Evolutionary conservation across 2,797 vertebrate species (phyloP).

Genomic region (Tachyglossus aculeatus): DNA sequence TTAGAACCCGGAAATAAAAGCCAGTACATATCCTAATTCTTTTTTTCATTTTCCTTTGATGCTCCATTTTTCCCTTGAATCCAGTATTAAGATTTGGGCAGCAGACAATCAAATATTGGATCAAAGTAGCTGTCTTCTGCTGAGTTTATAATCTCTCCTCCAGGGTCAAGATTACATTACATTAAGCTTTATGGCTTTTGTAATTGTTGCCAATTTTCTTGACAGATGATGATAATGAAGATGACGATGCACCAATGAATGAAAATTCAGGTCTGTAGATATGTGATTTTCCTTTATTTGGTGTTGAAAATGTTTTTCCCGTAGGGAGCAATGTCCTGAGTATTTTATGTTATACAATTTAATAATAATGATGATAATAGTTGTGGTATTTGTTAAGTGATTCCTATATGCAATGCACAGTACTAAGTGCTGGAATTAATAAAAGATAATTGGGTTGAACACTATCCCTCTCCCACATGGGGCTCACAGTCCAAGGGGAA

Average conservation of each 20-base stretch:
- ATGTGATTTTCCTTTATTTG: constrained; percentile 13
- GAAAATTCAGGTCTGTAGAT: constrained; percentile 68
- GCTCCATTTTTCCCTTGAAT: neutral
- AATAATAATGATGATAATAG: too few relatives aligned
- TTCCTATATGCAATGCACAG: too few relatives aligned
- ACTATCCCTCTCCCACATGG: too few relatives aligned
- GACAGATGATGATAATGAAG: constrained; percentile 66
- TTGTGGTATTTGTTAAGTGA: too few relatives aligned
- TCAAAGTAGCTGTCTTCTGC: neutral
- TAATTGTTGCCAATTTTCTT: constrained; percentile 6
- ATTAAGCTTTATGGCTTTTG: constrained; percentile 7
- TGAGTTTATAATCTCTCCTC: neutral
- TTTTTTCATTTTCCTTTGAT: neutral
- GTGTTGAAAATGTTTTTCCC: too few relatives aligned
- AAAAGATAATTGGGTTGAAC: too few relatives aligned
- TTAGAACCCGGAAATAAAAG: neutral
- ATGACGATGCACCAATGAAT: constrained; percentile 56
- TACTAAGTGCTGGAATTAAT: too few relatives aligned
- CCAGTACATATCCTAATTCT: neutral
- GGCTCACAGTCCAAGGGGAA: too few relatives aligned
- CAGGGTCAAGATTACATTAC: neutral
- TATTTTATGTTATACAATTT: too few relatives aligned
- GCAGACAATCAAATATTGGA: neutral
- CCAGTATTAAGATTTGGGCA: neutral
- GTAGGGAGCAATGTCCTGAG: too few relatives aligned